Evolutionary conservation across 2,113 vertebrate genomes (phyloP), one percentile per base, ranked within the genome.

Genomic region (Callospermophilus lateralis): DNA sequence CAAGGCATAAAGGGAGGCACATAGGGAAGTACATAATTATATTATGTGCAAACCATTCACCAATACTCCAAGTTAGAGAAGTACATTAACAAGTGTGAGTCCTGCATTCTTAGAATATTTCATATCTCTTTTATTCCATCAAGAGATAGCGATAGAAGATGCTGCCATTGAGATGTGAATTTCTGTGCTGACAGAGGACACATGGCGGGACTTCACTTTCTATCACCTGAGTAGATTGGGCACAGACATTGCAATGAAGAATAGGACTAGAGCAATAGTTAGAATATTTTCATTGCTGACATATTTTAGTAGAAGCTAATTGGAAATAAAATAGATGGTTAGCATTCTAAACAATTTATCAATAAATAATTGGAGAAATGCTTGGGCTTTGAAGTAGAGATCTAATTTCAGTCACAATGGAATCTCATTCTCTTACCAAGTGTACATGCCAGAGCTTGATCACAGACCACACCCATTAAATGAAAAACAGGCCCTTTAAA

Each of bases 331-430:
- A 70, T 45, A 68, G 24, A 81, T 48, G 30, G 1, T 78, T 28
- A 70, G 51, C 5, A 22, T 96, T 86, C 3, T 39, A 80, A 61
- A 78, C 32, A 51, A 74, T 74, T 68, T 58, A 4, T 88, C 42
- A 92, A 32, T 94, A 39, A 39, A 28, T 70, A 86, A 37, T 78
- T 55, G 61, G 15, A 76, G 58, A 89, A 94, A 84, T 16, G 37
- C 5, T 24, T 45, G 51, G 8, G 12, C 4, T 90, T 34, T 7
- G 45, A 58, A 88, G 17, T 11, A 80, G 28, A 90, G 5, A 16
- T 72, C 17, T 89, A 34, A 84, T 74, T 76, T 85, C 72, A 65
- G 34, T 51, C 45, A 65, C 26, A 37, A 48, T 55, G 19, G 6
- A 67, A 10, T 34, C 72, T n/a, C 37, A 39, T 55, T 7, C 26